phyloP scores from a whole-genome alignment of 2,113 vertebrate species.

The Psittacula cyanocephala region DNA sequence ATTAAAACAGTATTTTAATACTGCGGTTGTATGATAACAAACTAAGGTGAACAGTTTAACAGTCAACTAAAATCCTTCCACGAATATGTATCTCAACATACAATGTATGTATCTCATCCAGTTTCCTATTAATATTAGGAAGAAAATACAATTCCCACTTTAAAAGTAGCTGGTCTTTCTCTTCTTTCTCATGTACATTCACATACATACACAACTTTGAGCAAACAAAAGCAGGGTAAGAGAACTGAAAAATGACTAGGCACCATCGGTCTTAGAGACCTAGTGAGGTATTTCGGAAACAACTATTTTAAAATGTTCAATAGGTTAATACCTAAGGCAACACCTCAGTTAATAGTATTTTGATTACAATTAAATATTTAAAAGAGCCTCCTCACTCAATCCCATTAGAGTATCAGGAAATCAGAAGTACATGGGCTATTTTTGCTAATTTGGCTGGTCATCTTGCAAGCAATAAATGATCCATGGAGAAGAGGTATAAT shows the following conservation, averaged over 20 bases:
- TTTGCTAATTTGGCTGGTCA: neutral
- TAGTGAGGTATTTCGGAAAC: neutral
- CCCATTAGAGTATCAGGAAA: neutral
- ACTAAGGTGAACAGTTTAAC: neutral
- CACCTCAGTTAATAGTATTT: neutral
- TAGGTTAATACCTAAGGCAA: neutral
- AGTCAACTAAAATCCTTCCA: neutral
- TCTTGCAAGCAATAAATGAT: neutral
- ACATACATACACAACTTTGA: neutral
- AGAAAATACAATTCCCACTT: neutral
- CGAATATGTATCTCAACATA: neutral
- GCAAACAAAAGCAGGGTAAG: neutral
- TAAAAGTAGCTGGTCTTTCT: neutral
- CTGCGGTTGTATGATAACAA: neutral
- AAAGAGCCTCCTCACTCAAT: neutral
- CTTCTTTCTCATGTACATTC: neutral
- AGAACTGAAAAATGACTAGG: neutral
- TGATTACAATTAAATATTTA: neutral
- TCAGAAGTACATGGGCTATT: neutral
- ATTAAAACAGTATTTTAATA: neutral
- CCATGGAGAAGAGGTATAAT: neutral
- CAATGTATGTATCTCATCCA: fast-evolving
- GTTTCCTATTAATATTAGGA: neutral
- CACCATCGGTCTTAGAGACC: neutral
- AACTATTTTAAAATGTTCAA: neutral